Percentiles rank a stretch among this genome's conserved stretches.
Conservation (phyloP, 2,888 invertebrate species). For the Melanchra persicariae region DNA sequence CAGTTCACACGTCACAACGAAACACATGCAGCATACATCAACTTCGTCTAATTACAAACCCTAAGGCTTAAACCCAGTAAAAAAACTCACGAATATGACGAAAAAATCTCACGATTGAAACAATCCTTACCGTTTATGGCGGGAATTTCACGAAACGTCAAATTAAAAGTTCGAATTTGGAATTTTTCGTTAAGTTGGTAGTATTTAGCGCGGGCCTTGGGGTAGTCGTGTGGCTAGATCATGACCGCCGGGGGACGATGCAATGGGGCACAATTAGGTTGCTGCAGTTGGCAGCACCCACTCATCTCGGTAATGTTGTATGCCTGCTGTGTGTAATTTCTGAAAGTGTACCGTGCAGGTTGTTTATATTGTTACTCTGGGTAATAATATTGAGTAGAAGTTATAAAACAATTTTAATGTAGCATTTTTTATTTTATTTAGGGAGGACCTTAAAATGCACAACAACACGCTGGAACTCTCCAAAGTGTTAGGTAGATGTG, state of each 20-base stretch:
- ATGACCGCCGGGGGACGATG: conserved; percentile 80
- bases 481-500: too few species aligned
- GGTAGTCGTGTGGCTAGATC: conserved; percentile 73
- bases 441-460: too few species aligned
- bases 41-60: conserved; percentile 64
- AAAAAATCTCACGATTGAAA: conserved; percentile 70
- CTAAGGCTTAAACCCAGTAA: conserved; percentile 64
- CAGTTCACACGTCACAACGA: conserved; percentile 67
- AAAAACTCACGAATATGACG: conserved; percentile 68
- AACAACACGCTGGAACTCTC: too few species aligned
- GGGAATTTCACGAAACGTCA: conserved; percentile 70
- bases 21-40: conserved; percentile 64
- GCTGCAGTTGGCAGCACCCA: conserved; percentile 67
- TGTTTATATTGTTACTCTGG: conserved; percentile 50
- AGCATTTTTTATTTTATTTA: too few species aligned
- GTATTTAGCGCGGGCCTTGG: conserved; percentile 69
- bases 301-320: conserved; percentile 65
- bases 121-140: conserved; percentile 64
- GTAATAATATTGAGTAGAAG: conserved; percentile 28
- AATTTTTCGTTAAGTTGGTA: conserved; percentile 55
- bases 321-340: conserved; percentile 61
- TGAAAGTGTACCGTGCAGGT: conserved; percentile 46
- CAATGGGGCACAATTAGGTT: conserved; percentile 76
- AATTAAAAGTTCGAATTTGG: conserved; percentile 65
- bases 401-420: neutral